These are phyloP conservation scores for Megamerina dolium DNA, from an alignment of 2,888 invertebrate species.

Conservation along the genomic window DNA sequence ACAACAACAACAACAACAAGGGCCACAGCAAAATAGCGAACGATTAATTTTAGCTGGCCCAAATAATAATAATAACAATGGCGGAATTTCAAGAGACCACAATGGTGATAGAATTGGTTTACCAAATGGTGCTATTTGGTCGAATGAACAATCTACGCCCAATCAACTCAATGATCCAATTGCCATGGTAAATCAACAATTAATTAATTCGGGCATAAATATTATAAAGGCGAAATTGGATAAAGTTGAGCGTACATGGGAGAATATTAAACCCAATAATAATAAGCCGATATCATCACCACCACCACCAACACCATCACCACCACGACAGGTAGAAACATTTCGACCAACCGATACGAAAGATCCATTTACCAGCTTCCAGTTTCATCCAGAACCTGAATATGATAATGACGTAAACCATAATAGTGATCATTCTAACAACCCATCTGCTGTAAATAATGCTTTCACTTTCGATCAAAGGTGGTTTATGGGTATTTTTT, in stretches of 20 bases:
- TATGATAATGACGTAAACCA: conserved; percentile 13
- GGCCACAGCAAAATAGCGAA: not conserved
- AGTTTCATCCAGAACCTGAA: conserved; percentile 22
- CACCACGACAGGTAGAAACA: not conserved
- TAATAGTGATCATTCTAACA: not conserved
- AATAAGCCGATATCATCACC: too few relatives aligned
- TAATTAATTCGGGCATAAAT: conserved; percentile 28
- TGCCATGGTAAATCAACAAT: conserved; percentile 23
- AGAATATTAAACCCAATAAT: conserved; percentile 5
- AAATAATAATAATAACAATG: too few relatives aligned
- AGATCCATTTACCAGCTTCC: conserved; percentile 28
- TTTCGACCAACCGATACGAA: not conserved
- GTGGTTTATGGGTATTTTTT: conserved; percentile 13
- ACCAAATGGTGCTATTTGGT: too few relatives aligned
- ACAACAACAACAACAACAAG: not conserved
- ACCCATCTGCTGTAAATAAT: not conserved
- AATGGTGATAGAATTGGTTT: too few relatives aligned
- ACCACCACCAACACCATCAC: too few relatives aligned
- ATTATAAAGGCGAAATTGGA: conserved; percentile 19
- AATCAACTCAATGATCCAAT: too few relatives aligned
- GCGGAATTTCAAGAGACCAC: too few relatives aligned
- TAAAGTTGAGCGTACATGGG: not conserved
- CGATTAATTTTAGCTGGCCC: not conserved
- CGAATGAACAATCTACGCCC: too few relatives aligned
- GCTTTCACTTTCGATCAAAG: conserved; percentile 10